These are phyloP conservation scores for Podilymbus podiceps DNA, from an alignment of 2,113 vertebrate species.

Conservation along the genomic window DNA sequence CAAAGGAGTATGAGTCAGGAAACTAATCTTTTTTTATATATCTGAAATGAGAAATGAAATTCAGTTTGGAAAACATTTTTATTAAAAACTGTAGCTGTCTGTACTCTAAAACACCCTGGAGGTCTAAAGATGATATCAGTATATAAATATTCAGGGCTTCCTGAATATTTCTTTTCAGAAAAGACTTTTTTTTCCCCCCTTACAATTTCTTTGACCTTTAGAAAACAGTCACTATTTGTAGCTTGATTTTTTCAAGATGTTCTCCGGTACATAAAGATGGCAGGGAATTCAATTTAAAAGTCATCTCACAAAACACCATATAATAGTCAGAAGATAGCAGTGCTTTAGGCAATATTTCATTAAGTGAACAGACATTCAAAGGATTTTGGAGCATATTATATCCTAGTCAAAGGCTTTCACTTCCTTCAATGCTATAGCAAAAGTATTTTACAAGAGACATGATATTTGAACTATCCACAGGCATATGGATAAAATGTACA, in stretches of 20 bases:
- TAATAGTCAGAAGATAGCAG: slow-evolving; percentile 33
- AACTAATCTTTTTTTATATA: slow-evolving; percentile 1
- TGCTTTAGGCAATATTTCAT: slow-evolving; percentile 26
- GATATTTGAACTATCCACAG: slow-evolving; percentile 51
- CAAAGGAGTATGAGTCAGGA: slow-evolving; percentile 19
- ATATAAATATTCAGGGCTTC: slow-evolving; percentile 59
- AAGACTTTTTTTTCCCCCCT: background rate
- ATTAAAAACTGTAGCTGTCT: slow-evolving; percentile 49
- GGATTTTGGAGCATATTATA: slow-evolving; percentile 19
- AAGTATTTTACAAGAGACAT: slow-evolving; percentile 51
- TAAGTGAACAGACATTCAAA: slow-evolving; percentile 38
- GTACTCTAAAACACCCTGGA: slow-evolving; percentile 53
- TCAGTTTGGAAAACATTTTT: slow-evolving; percentile 41
- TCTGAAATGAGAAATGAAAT: slow-evolving; percentile 53
- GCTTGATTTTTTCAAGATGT: slow-evolving; percentile 60
- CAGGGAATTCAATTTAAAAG: slow-evolving; percentile 50
- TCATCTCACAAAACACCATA: slow-evolving; percentile 43
- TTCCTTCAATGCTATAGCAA: slow-evolving; percentile 23
- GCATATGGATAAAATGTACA: background rate
- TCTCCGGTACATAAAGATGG: slow-evolving; percentile 46
- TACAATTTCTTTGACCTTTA: slow-evolving; percentile 53
- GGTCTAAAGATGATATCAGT: slow-evolving; percentile 54
- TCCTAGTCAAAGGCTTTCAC: background rate
- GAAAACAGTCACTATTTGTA: slow-evolving; percentile 45
- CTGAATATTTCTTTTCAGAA: slow-evolving; percentile 60